phyloP scores from a whole-genome alignment of 1,140 invertebrate species.

The Mesaphorura yosii region DNA sequence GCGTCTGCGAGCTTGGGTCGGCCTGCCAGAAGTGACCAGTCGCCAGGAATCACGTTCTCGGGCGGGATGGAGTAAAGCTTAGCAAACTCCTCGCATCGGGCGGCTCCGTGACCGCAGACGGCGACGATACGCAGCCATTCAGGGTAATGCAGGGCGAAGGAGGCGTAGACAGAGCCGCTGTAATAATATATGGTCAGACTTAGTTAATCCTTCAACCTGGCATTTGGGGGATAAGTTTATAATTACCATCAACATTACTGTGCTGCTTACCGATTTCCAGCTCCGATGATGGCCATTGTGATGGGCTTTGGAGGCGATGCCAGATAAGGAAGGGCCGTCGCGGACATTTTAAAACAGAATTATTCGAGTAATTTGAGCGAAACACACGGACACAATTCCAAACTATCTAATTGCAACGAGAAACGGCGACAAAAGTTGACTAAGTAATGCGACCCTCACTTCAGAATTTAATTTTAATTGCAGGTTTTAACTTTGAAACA shows the following conservation, averaged over 20 bases:
- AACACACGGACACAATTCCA: no score
- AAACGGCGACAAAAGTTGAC: no score
- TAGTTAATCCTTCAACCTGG: not conserved
- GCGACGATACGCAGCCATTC: conserved; percentile 34
- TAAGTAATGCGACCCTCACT: no score
- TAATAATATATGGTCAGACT: not conserved
- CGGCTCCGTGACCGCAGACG: conserved; percentile 35
- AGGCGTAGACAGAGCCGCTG: conserved; percentile 33
- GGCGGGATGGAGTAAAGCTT: conserved; percentile 23
- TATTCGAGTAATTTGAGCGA: no score
- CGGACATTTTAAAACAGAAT: no score
- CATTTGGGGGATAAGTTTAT: not conserved
- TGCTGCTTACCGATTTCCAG: conserved; percentile 19
- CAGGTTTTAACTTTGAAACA: no score
- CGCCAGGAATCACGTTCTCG: conserved; percentile 10
- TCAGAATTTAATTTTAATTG: no score
- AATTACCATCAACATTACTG: not conserved
- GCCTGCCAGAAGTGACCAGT: not conserved
- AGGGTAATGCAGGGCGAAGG: conserved; percentile 30
- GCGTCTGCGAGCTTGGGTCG: conserved; percentile 38
- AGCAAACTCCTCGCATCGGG: conserved; percentile 31
- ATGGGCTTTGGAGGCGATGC: no score
- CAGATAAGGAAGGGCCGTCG: no score
- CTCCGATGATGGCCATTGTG: conserved; percentile 23
- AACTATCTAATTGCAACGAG: no score